Evolutionary conservation across 2,888 invertebrate genomes (phyloP).

Genomic region (Idaea dimidiata): DNA sequence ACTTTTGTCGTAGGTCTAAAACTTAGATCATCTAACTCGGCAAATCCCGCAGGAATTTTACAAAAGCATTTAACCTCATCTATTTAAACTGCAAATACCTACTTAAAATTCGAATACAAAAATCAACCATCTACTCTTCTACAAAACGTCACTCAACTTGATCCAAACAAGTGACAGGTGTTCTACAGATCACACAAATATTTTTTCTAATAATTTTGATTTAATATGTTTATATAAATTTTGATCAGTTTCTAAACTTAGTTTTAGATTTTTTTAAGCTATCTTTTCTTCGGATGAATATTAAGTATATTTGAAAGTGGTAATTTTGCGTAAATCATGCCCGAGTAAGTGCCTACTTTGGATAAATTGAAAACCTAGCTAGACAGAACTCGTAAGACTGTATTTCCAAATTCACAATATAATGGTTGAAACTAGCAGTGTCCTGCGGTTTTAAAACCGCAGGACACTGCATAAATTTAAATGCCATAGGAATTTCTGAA

Average conservation of each 20-base stretch:
- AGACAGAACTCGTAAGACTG: too few species aligned
- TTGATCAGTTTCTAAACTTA: slow-evolving; percentile 62
- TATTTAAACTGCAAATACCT: background rate
- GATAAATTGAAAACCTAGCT: background rate
- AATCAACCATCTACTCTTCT: background rate
- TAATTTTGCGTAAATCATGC: slow-evolving; percentile 61
- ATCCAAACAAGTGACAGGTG: slow-evolving; percentile 33
- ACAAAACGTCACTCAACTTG: background rate
- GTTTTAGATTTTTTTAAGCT: slow-evolving; percentile 63
- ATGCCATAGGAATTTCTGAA: too few species aligned
- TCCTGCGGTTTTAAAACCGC: too few species aligned
- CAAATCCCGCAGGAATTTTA: too few species aligned
- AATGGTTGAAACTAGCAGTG: too few species aligned
- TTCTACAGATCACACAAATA: slow-evolving; percentile 46
- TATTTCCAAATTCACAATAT: too few species aligned
- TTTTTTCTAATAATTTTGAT: slow-evolving; percentile 45
- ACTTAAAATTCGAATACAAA: background rate
- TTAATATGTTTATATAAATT: slow-evolving; percentile 73
- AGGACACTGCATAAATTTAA: too few species aligned
- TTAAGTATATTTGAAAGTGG: slow-evolving; percentile 31
- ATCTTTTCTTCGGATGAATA: slow-evolving; percentile 46
- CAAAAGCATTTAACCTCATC: too few species aligned
- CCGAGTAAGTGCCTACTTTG: slow-evolving; percentile 57
- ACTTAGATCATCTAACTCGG: too few species aligned
- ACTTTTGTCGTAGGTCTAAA: too few species aligned